phyloP scores from a whole-genome alignment of 2,888 invertebrate genomes.

The Prenolepis imparis region DNA sequence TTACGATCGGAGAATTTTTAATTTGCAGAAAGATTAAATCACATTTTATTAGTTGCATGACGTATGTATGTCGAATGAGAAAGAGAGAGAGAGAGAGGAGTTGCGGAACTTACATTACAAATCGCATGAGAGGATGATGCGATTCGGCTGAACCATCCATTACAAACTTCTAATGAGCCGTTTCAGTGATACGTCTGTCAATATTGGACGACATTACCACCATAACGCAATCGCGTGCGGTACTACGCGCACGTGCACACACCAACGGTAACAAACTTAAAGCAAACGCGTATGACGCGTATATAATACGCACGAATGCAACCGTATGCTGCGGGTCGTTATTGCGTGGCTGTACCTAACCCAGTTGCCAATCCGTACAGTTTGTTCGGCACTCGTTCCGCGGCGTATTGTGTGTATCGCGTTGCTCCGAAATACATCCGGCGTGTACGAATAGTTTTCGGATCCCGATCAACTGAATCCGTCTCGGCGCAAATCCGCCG shows the following conservation, averaged over 20 bases:
- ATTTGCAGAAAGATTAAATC: not conserved
- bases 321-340: slow-evolving; percentile 74
- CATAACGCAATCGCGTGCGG: slow-evolving; percentile 42
- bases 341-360: slow-evolving; percentile 80
- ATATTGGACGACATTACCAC: slow-evolving; percentile 63
- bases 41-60: not conserved
- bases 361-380: slow-evolving; percentile 81
- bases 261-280: slow-evolving; percentile 59
- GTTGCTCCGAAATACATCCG: slow-evolving; percentile 75
- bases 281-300: slow-evolving; percentile 52
- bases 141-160: slow-evolving; percentile 35
- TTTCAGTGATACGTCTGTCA: slow-evolving; percentile 59
- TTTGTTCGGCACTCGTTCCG: slow-evolving; percentile 81
- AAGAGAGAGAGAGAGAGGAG: not conserved
- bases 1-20: not conserved
- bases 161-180: slow-evolving; percentile 51
- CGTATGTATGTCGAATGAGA: not conserved
- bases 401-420: slow-evolving; percentile 72
- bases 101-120: slow-evolving; percentile 34
- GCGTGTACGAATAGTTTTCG: slow-evolving; percentile 76
- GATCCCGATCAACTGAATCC: not conserved
- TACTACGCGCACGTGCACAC: slow-evolving; percentile 13
- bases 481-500: slow-evolving; percentile 58
- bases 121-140: not conserved
- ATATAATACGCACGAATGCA: slow-evolving; percentile 47